A percentile compares a stretch with the other conserved stretches of the same genome.
Evolutionary conservation across 2,888 invertebrate genomes (phyloP).

Genomic region (Anoplius nigerrimus): DNA sequence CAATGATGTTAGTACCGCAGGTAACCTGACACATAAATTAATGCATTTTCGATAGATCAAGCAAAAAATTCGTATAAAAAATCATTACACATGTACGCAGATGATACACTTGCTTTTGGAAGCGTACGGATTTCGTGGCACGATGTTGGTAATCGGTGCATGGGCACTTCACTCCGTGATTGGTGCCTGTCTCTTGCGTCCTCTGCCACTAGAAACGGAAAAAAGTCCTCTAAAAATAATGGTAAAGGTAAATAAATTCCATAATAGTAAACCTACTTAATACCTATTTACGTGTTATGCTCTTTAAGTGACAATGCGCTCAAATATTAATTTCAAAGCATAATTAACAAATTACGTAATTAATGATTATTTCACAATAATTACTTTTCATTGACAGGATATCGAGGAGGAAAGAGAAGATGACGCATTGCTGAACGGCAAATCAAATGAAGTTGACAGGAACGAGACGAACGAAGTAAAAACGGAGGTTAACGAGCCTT

Average conservation of each 20-base stretch:
- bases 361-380: too few relatives aligned
- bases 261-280: too few relatives aligned
- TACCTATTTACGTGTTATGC: too few relatives aligned
- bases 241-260: too few relatives aligned
- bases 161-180: slow-evolving; percentile 75
- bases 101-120: slow-evolving; percentile 54
- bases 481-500: neutral
- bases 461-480: neutral
- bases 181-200: slow-evolving; percentile 76
- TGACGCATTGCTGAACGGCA: slow-evolving; percentile 28
- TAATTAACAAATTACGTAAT: too few relatives aligned
- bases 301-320: too few relatives aligned
- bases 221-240: slow-evolving; percentile 12
- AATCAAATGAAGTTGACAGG: neutral
- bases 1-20: slow-evolving; percentile 88
- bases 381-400: neutral
- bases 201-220: slow-evolving; percentile 49
- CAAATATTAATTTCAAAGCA: too few relatives aligned
- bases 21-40: slow-evolving; percentile 48
- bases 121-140: slow-evolving; percentile 64
- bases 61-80: too few relatives aligned
- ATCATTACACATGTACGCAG: slow-evolving; percentile 32
- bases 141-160: slow-evolving; percentile 76
- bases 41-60: too few relatives aligned
- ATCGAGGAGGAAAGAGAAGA: slow-evolving; percentile 9